Evolutionary conservation across 2,888 invertebrate species (phyloP).

Genomic region (Mechanitis messenoides): DNA sequence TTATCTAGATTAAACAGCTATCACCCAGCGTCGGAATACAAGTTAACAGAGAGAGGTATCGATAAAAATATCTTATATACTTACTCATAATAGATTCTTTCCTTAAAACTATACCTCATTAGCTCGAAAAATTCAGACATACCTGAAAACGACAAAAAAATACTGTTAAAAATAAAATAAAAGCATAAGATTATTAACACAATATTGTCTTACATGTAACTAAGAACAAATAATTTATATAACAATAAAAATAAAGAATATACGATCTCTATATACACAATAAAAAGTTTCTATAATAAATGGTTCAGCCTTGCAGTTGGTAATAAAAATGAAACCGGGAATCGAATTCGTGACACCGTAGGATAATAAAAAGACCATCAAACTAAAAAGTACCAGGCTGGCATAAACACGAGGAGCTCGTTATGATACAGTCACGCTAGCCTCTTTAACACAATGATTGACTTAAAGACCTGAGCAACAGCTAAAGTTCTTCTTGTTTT

Average conservation of each 20-base stretch:
- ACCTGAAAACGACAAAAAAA: too few relatives aligned
- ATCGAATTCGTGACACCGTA: conserved; percentile 18
- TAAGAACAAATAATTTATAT: too few relatives aligned
- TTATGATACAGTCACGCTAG: conserved; percentile 9
- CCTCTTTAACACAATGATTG: conserved; percentile 6
- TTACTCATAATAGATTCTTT: too few relatives aligned
- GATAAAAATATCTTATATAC: too few relatives aligned
- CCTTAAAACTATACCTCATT: too few relatives aligned
- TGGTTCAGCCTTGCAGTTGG: background rate
- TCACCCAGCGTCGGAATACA: background rate
- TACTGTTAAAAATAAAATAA: too few relatives aligned
- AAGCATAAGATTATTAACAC: too few relatives aligned
- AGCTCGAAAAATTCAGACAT: too few relatives aligned
- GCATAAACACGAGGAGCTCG: conserved; percentile 26
- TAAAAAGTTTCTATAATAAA: background rate
- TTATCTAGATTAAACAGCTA: conserved; percentile 4
- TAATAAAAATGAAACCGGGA: conserved; percentile 8
- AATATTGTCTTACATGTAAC: too few relatives aligned
- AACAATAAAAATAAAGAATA: too few relatives aligned
- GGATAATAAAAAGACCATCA: conserved; percentile 19
- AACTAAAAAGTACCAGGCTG: conserved; percentile 22
- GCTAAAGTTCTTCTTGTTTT: background rate
- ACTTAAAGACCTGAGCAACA: background rate
- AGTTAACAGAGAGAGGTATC: too few relatives aligned
- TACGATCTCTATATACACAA: background rate